A percentile compares a stretch with the other conserved stretches of the same genome.
Evolutionary conservation across 2,888 invertebrate genomes (phyloP).

Genomic region (Eugnorisma glareosa): DNA sequence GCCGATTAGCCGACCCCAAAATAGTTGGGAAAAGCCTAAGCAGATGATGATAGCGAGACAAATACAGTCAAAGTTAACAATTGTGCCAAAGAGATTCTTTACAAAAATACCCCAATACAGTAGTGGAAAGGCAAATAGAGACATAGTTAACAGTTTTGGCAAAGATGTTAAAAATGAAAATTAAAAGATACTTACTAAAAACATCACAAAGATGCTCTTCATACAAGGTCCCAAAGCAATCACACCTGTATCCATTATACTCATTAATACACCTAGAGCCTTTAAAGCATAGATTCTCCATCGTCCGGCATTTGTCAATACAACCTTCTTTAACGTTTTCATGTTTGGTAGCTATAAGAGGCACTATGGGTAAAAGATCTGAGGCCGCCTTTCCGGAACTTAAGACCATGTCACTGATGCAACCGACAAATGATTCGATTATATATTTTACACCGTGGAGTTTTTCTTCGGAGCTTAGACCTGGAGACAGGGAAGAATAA

Average conservation of each 20-base stretch:
- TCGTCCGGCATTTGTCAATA: constrained; percentile 94
- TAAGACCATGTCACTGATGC: constrained; percentile 96
- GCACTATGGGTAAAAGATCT: constrained; percentile 94
- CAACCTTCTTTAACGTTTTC: constrained; percentile 97
- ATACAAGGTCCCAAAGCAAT: constrained; percentile 97
- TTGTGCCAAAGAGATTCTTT: not conserved
- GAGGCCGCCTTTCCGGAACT: constrained; percentile 96
- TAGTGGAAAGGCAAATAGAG: not conserved
- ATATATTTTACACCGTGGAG: constrained; percentile 97
- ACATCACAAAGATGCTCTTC: constrained; percentile 98
- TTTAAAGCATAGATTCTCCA: constrained; percentile 96
- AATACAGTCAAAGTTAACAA: not conserved
- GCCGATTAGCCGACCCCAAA: no score
- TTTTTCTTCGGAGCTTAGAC: constrained; percentile 96
- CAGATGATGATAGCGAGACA: not conserved
- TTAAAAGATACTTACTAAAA: constrained; percentile 92
- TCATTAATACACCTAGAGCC: constrained; percentile 97
- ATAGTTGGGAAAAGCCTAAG: not conserved
- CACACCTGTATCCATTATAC: constrained; percentile 96
- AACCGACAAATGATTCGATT: constrained; percentile 97
- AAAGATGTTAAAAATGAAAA: not conserved
- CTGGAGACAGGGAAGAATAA: constrained; percentile 78
- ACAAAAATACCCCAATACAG: not conserved
- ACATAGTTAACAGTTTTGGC: not conserved
- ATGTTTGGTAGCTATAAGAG: constrained; percentile 96